Base-by-base conservation (phyloP, 2,888 invertebrate genomes). In the Holacanthella duospinosa region DNA sequence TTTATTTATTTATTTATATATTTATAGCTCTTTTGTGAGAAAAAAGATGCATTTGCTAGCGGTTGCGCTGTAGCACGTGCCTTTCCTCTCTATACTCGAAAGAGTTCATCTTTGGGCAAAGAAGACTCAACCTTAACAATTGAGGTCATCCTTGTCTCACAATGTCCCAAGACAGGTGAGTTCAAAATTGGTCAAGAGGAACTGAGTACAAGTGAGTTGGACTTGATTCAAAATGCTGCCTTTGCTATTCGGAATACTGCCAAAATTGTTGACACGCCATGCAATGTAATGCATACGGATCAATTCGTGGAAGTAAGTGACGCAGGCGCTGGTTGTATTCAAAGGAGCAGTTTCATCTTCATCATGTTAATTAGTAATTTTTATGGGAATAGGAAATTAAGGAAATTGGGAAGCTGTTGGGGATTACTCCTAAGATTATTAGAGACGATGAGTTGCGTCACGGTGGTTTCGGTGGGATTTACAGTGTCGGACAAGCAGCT, bases 391-490 rank as follows among this genome's bases (percentile, higher is more conserved):
- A 87, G 86, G 87, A 89, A 79, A 82, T 88, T 0, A 78, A 80
- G 73, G 76, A 78, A 61, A 82, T 91, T 53, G 88, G 84, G 0
- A 78, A 81, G 27, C 80, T 83, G 44, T 78, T 91, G 2, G 82
- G 84, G 59, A 82, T 89, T 9, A 79, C 79, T 59, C 85, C 88
- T 0, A 80, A 80, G 1, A 80, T 91, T 2, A 88, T 93, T 72
- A 82, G 86, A 19, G 93, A 92, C 1, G 86, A 88, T 74, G 89
- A 91, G 72, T 77, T 93, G 60, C 79, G 81, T 3, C 80, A 82
- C 27, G 82, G 82, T 65, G 93, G 93, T 29, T 87, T 93, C 79
- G 92, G 93, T 36, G 93, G 91, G 2, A 81, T 92, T 60, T 91
- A 90, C 78, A 88, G 89, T 58, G 93, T 94, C 28, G 93, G 93